phyloP scores from a whole-genome alignment of 2,888 invertebrate genomes.

The Trisateles emortualis region DNA sequence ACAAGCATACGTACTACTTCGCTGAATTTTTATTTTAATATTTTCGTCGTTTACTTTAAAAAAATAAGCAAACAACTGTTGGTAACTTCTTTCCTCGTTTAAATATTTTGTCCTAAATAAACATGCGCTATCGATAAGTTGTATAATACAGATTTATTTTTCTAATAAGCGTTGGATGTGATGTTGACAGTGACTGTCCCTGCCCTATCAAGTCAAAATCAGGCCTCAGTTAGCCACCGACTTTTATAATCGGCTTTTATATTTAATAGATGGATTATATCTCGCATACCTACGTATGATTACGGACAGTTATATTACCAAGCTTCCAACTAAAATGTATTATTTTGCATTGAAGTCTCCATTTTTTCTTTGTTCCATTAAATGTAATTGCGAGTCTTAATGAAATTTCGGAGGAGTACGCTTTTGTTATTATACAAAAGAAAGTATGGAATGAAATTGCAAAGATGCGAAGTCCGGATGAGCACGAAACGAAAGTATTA shows the following conservation, averaged over 20 bases:
- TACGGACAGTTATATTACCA: not conserved
- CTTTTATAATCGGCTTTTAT: too few species aligned
- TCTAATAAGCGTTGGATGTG: not conserved
- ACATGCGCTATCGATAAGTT: slow-evolving; percentile 21
- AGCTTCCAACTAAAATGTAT: not conserved
- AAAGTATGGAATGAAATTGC: slow-evolving; percentile 5
- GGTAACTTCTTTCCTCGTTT: slow-evolving; percentile 10
- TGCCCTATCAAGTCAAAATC: slow-evolving; percentile 10
- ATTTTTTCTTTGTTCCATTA: slow-evolving; percentile 21
- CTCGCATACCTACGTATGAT: not conserved
- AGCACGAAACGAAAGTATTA: slow-evolving; percentile 4
- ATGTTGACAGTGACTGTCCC: not conserved
- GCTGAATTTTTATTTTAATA: slow-evolving; percentile 27
- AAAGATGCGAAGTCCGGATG: not conserved
- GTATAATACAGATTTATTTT: slow-evolving; percentile 33
- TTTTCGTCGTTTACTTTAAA: slow-evolving; percentile 20
- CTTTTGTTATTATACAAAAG: slow-evolving; percentile 17
- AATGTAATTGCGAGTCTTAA: slow-evolving; percentile 29
- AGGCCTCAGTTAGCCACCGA: not conserved
- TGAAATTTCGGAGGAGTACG: slow-evolving; percentile 25
- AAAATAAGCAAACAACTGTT: slow-evolving; percentile 19
- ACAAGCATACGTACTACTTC: slow-evolving; percentile 46
- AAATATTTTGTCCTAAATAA: slow-evolving; percentile 33
- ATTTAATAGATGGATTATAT: too few species aligned
- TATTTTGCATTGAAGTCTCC: not conserved